Base-by-base conservation (phyloP, 1,140 invertebrate species). In the Brachionus calyciflorus region DNA sequence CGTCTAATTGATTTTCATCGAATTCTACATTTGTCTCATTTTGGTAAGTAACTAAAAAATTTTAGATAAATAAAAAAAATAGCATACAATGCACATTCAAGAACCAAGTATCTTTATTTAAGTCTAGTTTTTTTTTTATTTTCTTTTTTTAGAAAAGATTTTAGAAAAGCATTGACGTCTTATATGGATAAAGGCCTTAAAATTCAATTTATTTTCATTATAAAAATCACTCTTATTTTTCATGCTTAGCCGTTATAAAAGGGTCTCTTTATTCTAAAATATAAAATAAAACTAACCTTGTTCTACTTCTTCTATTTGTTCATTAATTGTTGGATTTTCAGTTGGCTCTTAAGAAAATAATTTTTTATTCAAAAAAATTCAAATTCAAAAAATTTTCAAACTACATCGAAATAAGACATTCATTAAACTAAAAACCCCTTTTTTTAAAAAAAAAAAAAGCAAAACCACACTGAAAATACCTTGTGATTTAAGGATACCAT, bases 231-330 rank as follows among this genome's bases (percentile, higher is more conserved):
- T 37, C 37, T 33, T 33, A 37, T 60, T 33, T 17, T 33, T 60
- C 55, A 60, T 60, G 55, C 55, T 28, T 60, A n/a, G n/a, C n/a
- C n/a, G 33, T 5, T 3, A 5, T 9, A 37, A 37, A 37, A 37
- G 3, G 33, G 4, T 37, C 9, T 9, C 3, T 37, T 37, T 37
- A 5, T 37, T 3, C 3, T 5, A 37, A 37, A 37, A 37, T 5
- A 37, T 9, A 37, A 37, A 37, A 37, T 9, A 37, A 37, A 37
- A 60, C 55, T 60, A 60, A 60, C 55, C 55, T 60, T 60, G 55
- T 60, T 60, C 55, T 60, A 60, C 55, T 60, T 60, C 55, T 60
- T 60, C 55, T 60, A 33, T 30, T 60, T 60, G 55, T 60, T 60
- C 28, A 37, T 60, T 60, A 14, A 33, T 17, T 12, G 12, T 14